These are phyloP conservation scores for Brachyptera risi DNA, from an alignment of 2,888 invertebrate species.

Conservation along the genomic window DNA sequence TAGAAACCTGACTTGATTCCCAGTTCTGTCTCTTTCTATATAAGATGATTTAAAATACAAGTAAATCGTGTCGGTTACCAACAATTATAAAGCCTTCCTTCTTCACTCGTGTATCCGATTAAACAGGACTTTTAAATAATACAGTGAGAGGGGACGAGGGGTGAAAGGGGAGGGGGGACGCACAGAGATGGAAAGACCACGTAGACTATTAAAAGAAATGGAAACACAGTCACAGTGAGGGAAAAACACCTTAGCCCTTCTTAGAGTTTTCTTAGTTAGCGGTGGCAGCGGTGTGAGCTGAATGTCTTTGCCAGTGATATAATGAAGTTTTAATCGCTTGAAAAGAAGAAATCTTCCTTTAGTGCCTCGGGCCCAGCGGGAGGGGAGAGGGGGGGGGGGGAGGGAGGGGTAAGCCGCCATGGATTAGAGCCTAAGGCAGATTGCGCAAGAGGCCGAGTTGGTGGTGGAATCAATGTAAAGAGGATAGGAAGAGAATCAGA, in stretches of 20 bases:
- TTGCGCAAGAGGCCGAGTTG: conserved; percentile 6
- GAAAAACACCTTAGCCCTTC: conserved; percentile 10
- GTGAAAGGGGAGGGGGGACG: conserved; percentile 9
- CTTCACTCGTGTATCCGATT: conserved; percentile 21
- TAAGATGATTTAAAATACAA: conserved; percentile 19
- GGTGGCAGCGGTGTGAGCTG: conserved; percentile 5
- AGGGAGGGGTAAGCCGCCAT: conserved; percentile 12
- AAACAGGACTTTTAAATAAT: conserved; percentile 25
- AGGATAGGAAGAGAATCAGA: conserved; percentile 13
- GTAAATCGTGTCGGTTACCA: conserved; percentile 24
- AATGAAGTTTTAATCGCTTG: conserved; percentile 49
- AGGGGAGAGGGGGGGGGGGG: conserved; percentile 7
- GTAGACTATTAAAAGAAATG: conserved; percentile 13
- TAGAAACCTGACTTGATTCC: not conserved
- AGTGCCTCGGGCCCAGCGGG: conserved; percentile 15
- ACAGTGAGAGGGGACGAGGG: conserved; percentile 4
- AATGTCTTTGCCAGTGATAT: conserved; percentile 39
- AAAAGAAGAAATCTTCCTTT: conserved; percentile 29
- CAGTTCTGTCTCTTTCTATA: conserved; percentile 5
- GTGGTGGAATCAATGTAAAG: conserved; percentile 13
- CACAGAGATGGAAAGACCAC: conserved; percentile 4
- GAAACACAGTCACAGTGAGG: not conserved
- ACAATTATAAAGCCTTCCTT: conserved; percentile 21
- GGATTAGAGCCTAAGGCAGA: conserved; percentile 26
- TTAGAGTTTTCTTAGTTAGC: conserved; percentile 12